phyloP scores from a whole-genome alignment of 2,113 vertebrate genomes.

The Bos javanicus region DNA sequence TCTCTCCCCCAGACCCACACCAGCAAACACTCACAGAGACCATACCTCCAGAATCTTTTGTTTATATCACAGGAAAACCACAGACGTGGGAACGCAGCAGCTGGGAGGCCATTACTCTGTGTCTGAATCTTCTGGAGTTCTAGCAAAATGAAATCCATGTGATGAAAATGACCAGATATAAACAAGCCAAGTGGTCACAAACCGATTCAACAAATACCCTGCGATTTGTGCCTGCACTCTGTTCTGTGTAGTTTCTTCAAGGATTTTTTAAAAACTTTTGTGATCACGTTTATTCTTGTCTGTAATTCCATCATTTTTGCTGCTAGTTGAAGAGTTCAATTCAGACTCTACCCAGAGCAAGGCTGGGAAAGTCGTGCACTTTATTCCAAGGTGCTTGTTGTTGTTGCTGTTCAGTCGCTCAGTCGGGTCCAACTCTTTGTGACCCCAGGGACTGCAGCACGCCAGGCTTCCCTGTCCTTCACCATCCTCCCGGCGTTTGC shows the following conservation, averaged over 20 bases:
- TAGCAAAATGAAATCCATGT: conserved; percentile 79
- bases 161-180: conserved; percentile 77
- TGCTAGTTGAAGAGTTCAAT: background rate
- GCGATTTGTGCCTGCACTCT: conserved; percentile 62
- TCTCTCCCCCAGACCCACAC: background rate
- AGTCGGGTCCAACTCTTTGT: background rate
- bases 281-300: conserved; percentile 21
- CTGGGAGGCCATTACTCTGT: conserved; percentile 79
- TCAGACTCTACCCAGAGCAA: background rate
- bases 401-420: background rate
- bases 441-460: background rate
- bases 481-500: background rate
- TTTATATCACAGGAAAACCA: conserved; percentile 79
- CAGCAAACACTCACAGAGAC: conserved; percentile 61
- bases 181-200: conserved; percentile 76
- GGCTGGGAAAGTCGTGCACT: background rate
- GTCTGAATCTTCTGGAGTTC: conserved; percentile 73
- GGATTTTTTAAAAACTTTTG: conserved; percentile 22
- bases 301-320: conserved; percentile 14
- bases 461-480: background rate
- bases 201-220: conserved; percentile 74
- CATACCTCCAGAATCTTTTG: conserved; percentile 67
- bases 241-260: conserved; percentile 60
- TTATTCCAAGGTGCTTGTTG: background rate
- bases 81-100: conserved; percentile 77